Evolutionary conservation across 1,140 invertebrate genomes (phyloP).

Genomic region (Stegodyphus mimosarum): DNA sequence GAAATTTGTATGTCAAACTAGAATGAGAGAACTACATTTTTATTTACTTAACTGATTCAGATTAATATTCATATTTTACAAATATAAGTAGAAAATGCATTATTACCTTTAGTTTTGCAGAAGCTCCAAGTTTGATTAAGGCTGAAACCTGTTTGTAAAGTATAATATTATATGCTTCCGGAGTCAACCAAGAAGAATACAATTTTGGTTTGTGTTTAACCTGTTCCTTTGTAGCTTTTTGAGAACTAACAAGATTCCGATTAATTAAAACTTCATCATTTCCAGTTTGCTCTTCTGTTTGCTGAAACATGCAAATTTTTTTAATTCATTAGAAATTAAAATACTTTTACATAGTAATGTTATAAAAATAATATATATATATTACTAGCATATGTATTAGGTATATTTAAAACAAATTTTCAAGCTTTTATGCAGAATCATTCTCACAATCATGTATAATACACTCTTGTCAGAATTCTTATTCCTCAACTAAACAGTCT

Average conservation of each 20-base stretch:
- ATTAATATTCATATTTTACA: too few relatives aligned
- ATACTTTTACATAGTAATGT: neutral
- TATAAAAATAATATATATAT: neutral
- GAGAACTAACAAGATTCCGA: neutral
- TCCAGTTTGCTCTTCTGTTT: neutral
- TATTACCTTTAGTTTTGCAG: constrained; percentile 22
- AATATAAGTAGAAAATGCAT: neutral
- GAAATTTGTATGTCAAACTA: too few relatives aligned
- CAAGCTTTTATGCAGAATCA: too few relatives aligned
- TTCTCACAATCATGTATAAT: too few relatives aligned
- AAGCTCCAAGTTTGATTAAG: constrained; percentile 29
- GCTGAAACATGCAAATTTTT: neutral
- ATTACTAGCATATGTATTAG: neutral
- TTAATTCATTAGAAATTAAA: neutral
- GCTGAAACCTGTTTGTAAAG: constrained; percentile 12
- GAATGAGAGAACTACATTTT: too few relatives aligned
- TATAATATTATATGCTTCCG: constrained; percentile 22
- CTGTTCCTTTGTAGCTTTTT: neutral
- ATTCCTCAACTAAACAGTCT: too few relatives aligned
- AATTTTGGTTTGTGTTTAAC: neutral
- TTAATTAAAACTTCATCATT: neutral
- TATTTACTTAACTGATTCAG: too few relatives aligned
- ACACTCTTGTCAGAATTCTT: too few relatives aligned
- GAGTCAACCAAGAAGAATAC: neutral
- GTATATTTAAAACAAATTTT: neutral